Base-by-base conservation (phyloP, 2,797 vertebrate species). In the Poeciliopsis infans region DNA sequence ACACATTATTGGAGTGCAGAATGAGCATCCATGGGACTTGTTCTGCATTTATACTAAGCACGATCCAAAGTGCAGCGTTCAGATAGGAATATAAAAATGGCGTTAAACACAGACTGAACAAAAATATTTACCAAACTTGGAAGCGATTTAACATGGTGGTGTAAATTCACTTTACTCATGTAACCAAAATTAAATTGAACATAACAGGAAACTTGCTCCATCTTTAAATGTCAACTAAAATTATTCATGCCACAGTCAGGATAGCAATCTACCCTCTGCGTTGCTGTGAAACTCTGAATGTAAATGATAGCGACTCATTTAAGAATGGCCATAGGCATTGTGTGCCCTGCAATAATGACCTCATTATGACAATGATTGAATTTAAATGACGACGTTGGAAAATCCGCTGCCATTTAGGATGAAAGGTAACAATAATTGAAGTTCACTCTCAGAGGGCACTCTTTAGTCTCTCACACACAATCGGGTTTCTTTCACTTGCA, bases 311-410 rank as follows among this genome's bases (percentile, higher is more conserved):
- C 47, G 2, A 69, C 64, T 61, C 0, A 6, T 31, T 78, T 43
- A 77, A 78, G 39, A 75, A 43, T 55, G 74, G 41, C 87, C n/a
- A 28, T 8, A 79, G 82, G 87, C 57, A 8, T 78, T 25, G 0
- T 12, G 16, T 0, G 55, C 43, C 76, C 87, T 43, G 39, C 10
- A 8, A 80, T 86, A 85, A 89, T 39, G 71, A 89, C 77, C 81
- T 23, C 6, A 74, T 88, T 75, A 79, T 83, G 51, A 73, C 76
- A 41, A 12, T 66, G 76, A 89, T 85, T 89, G 75, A 78, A 88
- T 88, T 85, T 70, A 84, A 90, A 93, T 82, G 76, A 78, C 76
- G 46, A 16, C 12, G 75, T 39, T 59, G 20, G 49, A n/a, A 76
- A 80, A 85, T 79, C 55, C 46, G 75, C n/a, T 83, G 78, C 66